These are phyloP conservation scores for Micromys minutus DNA, from an alignment of 2,113 vertebrate genomes.

Conservation along the genomic window DNA sequence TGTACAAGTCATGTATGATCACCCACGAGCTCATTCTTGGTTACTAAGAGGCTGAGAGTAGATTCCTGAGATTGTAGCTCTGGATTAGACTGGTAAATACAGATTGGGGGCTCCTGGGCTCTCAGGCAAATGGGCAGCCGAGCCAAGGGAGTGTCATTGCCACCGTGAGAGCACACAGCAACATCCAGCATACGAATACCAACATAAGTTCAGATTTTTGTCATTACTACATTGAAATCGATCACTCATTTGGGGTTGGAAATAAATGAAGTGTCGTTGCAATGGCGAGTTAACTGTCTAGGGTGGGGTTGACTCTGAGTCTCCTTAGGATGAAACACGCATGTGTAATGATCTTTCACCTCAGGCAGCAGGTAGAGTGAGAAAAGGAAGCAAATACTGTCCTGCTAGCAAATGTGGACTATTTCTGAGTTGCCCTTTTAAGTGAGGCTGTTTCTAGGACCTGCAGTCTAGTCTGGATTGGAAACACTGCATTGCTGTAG, in stretches of 20 bases:
- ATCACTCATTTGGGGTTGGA: slow-evolving; percentile 3
- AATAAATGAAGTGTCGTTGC: background rate
- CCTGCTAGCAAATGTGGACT: background rate
- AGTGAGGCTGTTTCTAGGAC: background rate
- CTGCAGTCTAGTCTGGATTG: background rate
- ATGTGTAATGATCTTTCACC: slow-evolving; percentile 25
- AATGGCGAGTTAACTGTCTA: background rate
- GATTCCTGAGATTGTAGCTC: background rate
- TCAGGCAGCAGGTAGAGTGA: background rate
- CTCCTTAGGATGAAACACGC: background rate
- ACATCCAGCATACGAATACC: background rate
- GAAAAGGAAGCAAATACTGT: background rate
- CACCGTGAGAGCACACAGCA: background rate
- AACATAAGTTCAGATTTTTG: background rate
- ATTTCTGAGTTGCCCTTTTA: background rate
- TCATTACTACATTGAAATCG: background rate
- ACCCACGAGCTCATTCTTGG: background rate
- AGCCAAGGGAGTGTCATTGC: background rate
- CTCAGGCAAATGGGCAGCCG: background rate
- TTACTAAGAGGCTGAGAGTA: background rate
- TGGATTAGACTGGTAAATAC: background rate
- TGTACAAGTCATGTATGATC: background rate
- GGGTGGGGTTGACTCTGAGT: background rate
- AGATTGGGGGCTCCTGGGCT: background rate
- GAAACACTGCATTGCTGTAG: background rate